Percentiles rank a stretch among this genome's conserved stretches.
Evolutionary conservation across 53 echinoderm and acorn worm genomes (phyloP).

Genomic region (Holothuria leucospilota): DNA sequence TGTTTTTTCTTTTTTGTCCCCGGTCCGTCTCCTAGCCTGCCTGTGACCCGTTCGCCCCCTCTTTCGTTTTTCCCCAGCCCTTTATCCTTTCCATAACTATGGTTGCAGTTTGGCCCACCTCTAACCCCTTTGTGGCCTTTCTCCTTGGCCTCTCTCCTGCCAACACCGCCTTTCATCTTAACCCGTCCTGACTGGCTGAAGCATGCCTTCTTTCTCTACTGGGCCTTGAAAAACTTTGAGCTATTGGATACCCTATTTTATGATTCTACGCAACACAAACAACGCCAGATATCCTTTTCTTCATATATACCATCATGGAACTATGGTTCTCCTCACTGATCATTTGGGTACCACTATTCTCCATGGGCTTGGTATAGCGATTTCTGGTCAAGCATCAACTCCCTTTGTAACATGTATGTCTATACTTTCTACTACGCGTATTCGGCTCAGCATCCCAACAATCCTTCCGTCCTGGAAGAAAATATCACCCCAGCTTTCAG

Average conservation of each 20-base stretch:
- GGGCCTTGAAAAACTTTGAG: slow-evolving; percentile 84
- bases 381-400: slow-evolving; percentile 84
- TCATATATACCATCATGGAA: slow-evolving; percentile 94
- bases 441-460: slow-evolving; percentile 71
- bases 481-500: slow-evolving; percentile 89
- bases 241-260: slow-evolving; percentile 94
- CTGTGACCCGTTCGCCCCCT: background rate
- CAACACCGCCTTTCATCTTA: slow-evolving; percentile 74
- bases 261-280: slow-evolving; percentile 96
- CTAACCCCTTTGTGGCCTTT: slow-evolving; percentile 72
- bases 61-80: slow-evolving; percentile 57
- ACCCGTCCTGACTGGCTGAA: slow-evolving; percentile 62
- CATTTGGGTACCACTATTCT: slow-evolving; percentile 79
- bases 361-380: slow-evolving; percentile 92
- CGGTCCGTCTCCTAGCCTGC: no score
- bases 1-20: no score
- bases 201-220: slow-evolving; percentile 87
- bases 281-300: slow-evolving; percentile 94
- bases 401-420: slow-evolving; percentile 93
- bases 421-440: slow-evolving; percentile 97
- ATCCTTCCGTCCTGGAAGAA: slow-evolving; percentile 85
- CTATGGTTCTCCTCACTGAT: slow-evolving; percentile 93
- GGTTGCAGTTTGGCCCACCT: slow-evolving; percentile 77
- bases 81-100: slow-evolving; percentile 89
- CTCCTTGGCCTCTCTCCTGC: slow-evolving; percentile 62